Evolutionary conservation across 2,113 vertebrate genomes (phyloP).

Genomic region (Rhynchopsitta pachyrhyncha): DNA sequence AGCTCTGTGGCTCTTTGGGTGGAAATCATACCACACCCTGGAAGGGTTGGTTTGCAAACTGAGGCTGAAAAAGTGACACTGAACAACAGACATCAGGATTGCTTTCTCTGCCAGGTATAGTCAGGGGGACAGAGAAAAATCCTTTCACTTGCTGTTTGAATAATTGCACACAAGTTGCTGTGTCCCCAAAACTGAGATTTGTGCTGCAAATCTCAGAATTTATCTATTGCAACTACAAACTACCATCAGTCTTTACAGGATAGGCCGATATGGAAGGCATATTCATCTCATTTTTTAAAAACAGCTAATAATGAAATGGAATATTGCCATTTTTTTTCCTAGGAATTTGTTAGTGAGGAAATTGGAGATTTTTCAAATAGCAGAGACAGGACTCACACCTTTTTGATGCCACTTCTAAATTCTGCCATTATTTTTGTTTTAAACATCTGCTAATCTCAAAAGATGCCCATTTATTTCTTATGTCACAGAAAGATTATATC

Average conservation of each 20-base stretch:
- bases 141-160: conserved; percentile 2
- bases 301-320: conserved; percentile 53
- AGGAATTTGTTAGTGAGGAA: conserved; percentile 49
- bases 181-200: conserved; percentile 28
- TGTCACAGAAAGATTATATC: background rate
- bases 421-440: conserved; percentile 23
- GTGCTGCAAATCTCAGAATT: conserved; percentile 31
- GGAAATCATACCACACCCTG: background rate
- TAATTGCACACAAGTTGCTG: background rate
- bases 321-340: conserved; percentile 43
- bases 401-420: background rate
- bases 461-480: background rate
- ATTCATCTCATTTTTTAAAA: conserved; percentile 49
- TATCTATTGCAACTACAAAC: conserved; percentile 29
- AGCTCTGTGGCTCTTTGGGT: background rate
- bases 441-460: background rate
- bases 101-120: background rate
- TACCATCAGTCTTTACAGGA: conserved; percentile 36
- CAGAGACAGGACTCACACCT: background rate
- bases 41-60: background rate
- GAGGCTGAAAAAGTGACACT: background rate
- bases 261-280: conserved; percentile 41
- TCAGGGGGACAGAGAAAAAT: background rate
- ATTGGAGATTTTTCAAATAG: conserved; percentile 45
- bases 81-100: background rate